Base-by-base conservation (phyloP, 2,888 invertebrate genomes). In the Pimpla rufipes region DNA sequence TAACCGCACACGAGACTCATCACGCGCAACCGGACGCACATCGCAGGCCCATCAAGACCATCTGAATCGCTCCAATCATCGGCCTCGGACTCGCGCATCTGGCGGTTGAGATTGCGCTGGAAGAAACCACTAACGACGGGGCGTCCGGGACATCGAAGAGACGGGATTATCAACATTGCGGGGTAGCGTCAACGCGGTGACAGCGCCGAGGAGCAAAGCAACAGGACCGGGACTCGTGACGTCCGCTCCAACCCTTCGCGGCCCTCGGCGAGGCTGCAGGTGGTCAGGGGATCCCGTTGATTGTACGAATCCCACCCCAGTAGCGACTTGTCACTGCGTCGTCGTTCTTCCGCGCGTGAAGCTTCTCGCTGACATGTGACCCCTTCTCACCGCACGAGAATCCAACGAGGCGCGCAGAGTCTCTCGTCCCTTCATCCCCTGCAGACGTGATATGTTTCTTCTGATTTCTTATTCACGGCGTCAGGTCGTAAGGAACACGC, bases 401-500 rank as follows among this genome's bases (percentile, higher is more conserved):
- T 50, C 50, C 50, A 40, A n/a, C n/a, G n/a, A n/a, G n/a, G n/a
- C n/a, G n/a, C 47, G 79, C 66, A 59, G 55, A 74, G 67, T 57
- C 82, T 78, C 85, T 81, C 85, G 74, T 79, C 84, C 79, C 86
- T 82, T 85, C 84, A 83, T 81, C 84, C 86, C 85, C 82, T 59
- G n/a, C n/a, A n/a, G n/a, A 21, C 47, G 62, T 40, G 45, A 75
- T 77, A 73, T n/a, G n/a, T 45, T 67, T 18, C 18, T 59, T 68
- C 88, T 87, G 89, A 90, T 90, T 89, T 88, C 89, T 89, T 86
- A 89, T 91, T 90, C 90, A 89, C 85, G 86, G 80, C 73, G 88
- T 86, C 89, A 85, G 86, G 70, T 83, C 83, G 79, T 47, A 59
- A 10, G 6, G 37, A 40, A 5, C 29, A 5, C 37, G 18, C 23